Conservation (phyloP, 2,797 vertebrate species). For the Thamnophis elegans region DNA sequence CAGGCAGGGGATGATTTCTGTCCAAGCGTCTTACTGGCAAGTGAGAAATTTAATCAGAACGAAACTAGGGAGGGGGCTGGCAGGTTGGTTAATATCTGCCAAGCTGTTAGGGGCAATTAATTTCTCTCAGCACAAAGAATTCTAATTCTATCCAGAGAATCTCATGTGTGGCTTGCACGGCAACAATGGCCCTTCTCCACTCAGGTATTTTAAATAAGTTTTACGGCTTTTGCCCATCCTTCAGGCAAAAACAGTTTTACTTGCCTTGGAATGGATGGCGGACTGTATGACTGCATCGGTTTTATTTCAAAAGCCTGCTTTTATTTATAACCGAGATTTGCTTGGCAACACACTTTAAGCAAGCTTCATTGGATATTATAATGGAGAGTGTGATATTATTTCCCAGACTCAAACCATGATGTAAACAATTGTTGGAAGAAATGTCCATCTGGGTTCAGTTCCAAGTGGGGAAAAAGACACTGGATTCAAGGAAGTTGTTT, state of each 20-base stretch:
- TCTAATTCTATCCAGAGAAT: constrained; percentile 41
- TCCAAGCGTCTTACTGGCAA: constrained; percentile 14
- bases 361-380: neutral
- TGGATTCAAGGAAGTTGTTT: too few relatives aligned
- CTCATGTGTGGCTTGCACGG: constrained; percentile 29
- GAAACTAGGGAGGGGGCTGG: neutral
- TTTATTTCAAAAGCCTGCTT: neutral
- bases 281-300: constrained; percentile 21
- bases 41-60: constrained; percentile 5
- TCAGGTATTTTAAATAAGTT: constrained; percentile 50
- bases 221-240: constrained; percentile 42
- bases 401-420: neutral
- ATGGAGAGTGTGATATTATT: neutral
- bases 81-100: constrained; percentile 5
- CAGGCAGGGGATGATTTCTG: neutral
- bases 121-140: constrained; percentile 28
- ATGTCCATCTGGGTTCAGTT: too few relatives aligned
- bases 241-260: constrained; percentile 38
- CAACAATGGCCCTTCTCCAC: constrained; percentile 51
- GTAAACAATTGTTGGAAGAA: too few relatives aligned
- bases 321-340: neutral
- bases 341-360: neutral
- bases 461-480: too few relatives aligned
- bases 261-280: constrained; percentile 23
- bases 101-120: constrained; percentile 18